Evolutionary conservation across 1,140 invertebrate species (phyloP).

Genomic region (Campodea augens): DNA sequence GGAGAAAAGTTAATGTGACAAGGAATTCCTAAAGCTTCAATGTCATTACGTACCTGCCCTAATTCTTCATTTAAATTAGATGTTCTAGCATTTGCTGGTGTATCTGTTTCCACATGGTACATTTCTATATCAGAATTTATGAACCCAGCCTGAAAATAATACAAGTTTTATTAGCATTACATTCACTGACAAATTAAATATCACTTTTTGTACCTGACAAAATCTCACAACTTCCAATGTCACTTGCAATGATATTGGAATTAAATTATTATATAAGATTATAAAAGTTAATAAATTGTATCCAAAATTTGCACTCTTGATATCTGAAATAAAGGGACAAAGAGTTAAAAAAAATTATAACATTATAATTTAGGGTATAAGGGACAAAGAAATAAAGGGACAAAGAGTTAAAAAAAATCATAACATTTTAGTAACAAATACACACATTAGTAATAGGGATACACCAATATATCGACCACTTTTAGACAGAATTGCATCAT

Average conservation of each 20-base stretch:
- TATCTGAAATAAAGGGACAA: constrained; percentile 34
- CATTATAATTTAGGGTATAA: too few species aligned
- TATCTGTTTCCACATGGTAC: constrained; percentile 83
- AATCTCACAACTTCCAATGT: constrained; percentile 95
- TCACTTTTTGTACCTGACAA: constrained; percentile 49
- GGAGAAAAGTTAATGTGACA: constrained; percentile 6
- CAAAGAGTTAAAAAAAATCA: constrained; percentile 10
- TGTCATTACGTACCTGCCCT: constrained; percentile 45
- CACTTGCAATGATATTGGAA: constrained; percentile 97
- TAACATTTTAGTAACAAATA: too few species aligned
- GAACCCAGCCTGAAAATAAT: constrained; percentile 62
- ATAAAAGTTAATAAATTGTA: constrained; percentile 96
- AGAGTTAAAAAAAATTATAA: constrained; percentile 7
- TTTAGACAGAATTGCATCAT: too few species aligned
- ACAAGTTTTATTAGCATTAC: background rate
- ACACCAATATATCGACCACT: too few species aligned
- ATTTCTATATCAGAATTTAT: constrained; percentile 93
- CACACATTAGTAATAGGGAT: too few species aligned
- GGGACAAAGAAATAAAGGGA: constrained; percentile 30
- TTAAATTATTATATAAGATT: constrained; percentile 98
- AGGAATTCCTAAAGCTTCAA: too few species aligned
- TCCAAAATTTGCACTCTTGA: constrained; percentile 59
- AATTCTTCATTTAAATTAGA: constrained; percentile 98
- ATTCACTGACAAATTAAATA: background rate
- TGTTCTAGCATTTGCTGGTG: constrained; percentile 89